Conservation (phyloP, 2,797 vertebrate species). For the Zalophus californianus region DNA sequence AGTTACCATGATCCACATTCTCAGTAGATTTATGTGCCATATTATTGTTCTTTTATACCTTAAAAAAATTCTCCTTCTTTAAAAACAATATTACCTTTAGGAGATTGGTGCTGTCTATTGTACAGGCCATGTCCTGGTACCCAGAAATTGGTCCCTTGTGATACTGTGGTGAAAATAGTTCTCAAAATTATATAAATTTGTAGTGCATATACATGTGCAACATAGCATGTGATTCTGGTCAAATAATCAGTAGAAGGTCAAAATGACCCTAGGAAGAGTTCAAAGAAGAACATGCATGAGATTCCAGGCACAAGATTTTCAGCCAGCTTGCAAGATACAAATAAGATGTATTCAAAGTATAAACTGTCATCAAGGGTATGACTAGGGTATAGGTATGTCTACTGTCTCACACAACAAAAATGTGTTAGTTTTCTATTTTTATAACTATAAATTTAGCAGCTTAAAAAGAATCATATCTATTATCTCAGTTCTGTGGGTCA, state of each 20-base stretch:
- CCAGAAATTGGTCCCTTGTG: not conserved
- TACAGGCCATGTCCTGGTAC: not conserved
- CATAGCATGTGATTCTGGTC: not conserved
- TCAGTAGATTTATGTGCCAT: slow-evolving; percentile 77
- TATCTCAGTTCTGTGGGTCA: not conserved
- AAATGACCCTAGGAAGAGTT: not conserved
- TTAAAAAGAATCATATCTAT: not conserved
- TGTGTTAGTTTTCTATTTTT: not conserved
- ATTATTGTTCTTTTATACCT: slow-evolving; percentile 33
- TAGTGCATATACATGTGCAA: not conserved
- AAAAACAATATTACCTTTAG: not conserved
- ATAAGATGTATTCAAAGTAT: not conserved
- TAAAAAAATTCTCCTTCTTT: not conserved
- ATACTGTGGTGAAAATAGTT: not conserved
- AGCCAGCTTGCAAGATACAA: not conserved
- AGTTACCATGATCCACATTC: slow-evolving; percentile 78
- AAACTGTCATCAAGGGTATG: not conserved
- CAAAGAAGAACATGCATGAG: not conserved
- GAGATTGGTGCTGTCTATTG: not conserved
- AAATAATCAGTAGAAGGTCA: not conserved
- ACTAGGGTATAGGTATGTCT: accelerated
- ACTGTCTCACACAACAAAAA: not conserved
- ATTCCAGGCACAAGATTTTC: not conserved
- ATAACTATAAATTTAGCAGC: not conserved
- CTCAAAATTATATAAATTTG: not conserved